Evolutionary conservation across 2,113 vertebrate genomes (phyloP), one percentile per base, ranked within the genome.

Genomic region (Mesitornis unicolor): DNA sequence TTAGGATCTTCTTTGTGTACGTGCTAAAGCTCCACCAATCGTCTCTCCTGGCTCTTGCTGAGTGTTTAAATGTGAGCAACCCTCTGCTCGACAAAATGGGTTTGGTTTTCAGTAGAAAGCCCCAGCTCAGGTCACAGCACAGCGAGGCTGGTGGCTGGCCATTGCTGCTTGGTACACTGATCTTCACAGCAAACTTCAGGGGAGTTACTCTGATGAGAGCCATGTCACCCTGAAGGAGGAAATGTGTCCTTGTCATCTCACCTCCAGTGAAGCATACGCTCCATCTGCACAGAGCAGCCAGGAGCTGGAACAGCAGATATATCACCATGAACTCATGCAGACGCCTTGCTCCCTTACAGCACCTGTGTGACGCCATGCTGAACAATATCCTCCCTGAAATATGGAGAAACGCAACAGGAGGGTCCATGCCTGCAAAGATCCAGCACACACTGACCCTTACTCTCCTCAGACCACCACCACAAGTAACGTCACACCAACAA

Each of bases 301-400:
- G 1, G 4, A 51, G 50, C 50, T 56, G 50, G 42, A 69, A 69
- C 43, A 51, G 36, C 71, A 36, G 35, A 67, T 60, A 24, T 22
- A 59, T 40, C 67, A 60, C 25, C n/a, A 86, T 13, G 16, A 38
- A 43, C 25, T 65, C 15, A 1, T 64, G 60, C 47, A 74, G 60
- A 26, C 35, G 40, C 47, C 68, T 80, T 24, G 57, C 45, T 77
- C 57, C 57, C 35, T 38, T 13, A 64, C 64, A 63, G 69, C 5
- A 1, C 18, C 24, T 59, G 38, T 2, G 4, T n/a, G 87, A 48
- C 51, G 33, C 40, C 4, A 3, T 1, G 4, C 38, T 1, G 0
- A 85, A 45, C 21, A 12, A 8, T 13, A 56, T 24, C 76, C 14
- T 31, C 51, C 65, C 90, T 40, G 33, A 71, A 81, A 67, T 15